Conservation (phyloP, 2,888 invertebrate species). For the Barypeithes pellucidus region DNA sequence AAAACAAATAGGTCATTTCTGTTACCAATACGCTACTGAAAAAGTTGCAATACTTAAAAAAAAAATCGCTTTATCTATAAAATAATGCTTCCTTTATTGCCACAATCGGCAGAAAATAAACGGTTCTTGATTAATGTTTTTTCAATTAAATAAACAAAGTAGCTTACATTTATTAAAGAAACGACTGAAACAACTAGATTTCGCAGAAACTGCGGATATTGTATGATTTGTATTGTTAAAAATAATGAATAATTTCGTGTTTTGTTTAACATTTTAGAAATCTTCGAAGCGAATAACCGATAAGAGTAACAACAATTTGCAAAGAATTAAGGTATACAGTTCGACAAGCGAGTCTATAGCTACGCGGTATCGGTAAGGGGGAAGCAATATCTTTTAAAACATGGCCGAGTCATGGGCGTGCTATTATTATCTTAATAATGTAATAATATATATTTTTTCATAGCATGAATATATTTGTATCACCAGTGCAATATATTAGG, state of each 20-base stretch:
- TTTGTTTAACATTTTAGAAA: constrained; percentile 11
- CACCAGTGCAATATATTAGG: too few species aligned
- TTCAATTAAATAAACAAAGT: constrained; percentile 32
- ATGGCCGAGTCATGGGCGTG: too few species aligned
- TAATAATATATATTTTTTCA: too few species aligned
- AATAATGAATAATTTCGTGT: not conserved
- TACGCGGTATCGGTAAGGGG: too few species aligned
- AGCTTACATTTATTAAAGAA: constrained; percentile 17
- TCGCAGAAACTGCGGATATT: constrained; percentile 4
- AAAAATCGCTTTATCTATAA: constrained; percentile 10
- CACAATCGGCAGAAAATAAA: constrained; percentile 24
- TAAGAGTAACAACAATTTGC: not conserved
- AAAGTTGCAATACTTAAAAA: constrained; percentile 12
- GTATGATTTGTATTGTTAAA: constrained; percentile 20
- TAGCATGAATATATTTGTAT: too few species aligned
- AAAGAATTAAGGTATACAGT: too few species aligned
- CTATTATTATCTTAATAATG: too few species aligned
- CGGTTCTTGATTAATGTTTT: constrained; percentile 12
- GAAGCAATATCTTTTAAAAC: too few species aligned
- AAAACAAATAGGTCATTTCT: constrained; percentile 10
- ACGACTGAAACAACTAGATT: constrained; percentile 5
- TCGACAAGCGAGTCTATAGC: too few species aligned
- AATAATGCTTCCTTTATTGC: constrained; percentile 20
- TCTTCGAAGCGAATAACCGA: not conserved
- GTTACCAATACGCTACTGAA: not conserved